Evolutionary conservation across 37 sponge, comb jelly and placozoan genomes (phyloP).

Genomic region (Geodia barretti): DNA sequence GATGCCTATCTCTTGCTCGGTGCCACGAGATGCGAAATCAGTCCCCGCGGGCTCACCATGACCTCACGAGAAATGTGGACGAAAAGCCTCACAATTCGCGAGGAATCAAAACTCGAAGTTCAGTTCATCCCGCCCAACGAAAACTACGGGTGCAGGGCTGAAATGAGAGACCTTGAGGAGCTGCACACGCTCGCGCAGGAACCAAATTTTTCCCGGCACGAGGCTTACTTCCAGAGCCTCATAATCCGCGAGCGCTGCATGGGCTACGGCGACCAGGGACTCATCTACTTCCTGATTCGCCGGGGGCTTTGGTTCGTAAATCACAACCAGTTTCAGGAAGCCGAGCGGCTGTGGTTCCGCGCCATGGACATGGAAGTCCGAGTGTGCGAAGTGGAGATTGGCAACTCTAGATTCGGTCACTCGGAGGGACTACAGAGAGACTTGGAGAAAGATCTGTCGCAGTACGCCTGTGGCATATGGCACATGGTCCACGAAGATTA

Average conservation of each 20-base stretch:
- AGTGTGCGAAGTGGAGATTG: constrained; percentile 59
- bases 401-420: constrained; percentile 54
- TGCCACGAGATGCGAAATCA: constrained; percentile 71
- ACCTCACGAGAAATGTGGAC: constrained; percentile 57
- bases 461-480: constrained; percentile 64
- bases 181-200: constrained; percentile 10
- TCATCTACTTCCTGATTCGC: constrained; percentile 71
- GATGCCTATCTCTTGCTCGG: constrained; percentile 76
- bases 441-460: constrained; percentile 75
- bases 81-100: constrained; percentile 9
- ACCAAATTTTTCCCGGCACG: constrained; percentile 37
- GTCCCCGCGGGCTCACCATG: constrained; percentile 38
- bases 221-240: constrained; percentile 70
- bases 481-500: constrained; percentile 57
- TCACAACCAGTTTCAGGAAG: constrained; percentile 21
- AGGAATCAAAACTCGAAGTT: constrained; percentile 14
- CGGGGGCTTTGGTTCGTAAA: constrained; percentile 52
- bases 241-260: constrained; percentile 84
- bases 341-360: constrained; percentile 60
- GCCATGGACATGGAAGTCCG: constrained; percentile 71
- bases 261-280: constrained; percentile 72
- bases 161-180: constrained; percentile 34
- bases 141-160: constrained; percentile 42
- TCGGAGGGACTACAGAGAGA: constrained; percentile 69
- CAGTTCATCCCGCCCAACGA: constrained; percentile 38